Evolutionary conservation across 2,797 vertebrate species (phyloP).

Genomic region (Sphaeramia orbicularis): DNA sequence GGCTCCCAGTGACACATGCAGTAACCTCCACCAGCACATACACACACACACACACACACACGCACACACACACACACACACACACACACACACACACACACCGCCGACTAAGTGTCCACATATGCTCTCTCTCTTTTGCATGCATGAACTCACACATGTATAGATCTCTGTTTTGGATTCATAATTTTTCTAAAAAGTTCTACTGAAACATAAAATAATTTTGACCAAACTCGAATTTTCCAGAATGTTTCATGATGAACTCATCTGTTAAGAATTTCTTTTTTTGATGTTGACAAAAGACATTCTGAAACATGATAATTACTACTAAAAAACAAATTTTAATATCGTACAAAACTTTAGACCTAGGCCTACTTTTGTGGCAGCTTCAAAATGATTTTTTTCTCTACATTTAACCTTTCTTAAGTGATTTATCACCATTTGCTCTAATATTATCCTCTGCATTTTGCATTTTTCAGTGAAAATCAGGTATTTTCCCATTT

Average conservation of each 20-base stretch:
- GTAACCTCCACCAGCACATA: slow-evolving; percentile 34
- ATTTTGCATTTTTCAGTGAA: too few relatives aligned
- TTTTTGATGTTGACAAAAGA: not conserved
- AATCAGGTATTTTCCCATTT: too few relatives aligned
- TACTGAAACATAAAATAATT: not conserved
- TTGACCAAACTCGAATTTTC: slow-evolving; percentile 7
- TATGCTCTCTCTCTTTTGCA: slow-evolving; percentile 1
- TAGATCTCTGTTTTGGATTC: slow-evolving; percentile 47
- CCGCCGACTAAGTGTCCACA: slow-evolving; percentile 46
- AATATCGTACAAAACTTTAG: not conserved
- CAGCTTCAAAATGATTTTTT: too few relatives aligned
- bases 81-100: too few relatives aligned
- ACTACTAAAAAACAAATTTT: not conserved
- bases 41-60: slow-evolving; percentile 31
- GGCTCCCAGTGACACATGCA: slow-evolving; percentile 67
- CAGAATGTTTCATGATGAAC: not conserved
- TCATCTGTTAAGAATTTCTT: too few relatives aligned
- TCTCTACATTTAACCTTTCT: too few relatives aligned
- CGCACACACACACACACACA: too few relatives aligned
- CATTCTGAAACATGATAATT: not conserved
- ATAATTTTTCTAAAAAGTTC: slow-evolving; percentile 27
- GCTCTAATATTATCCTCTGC: too few relatives aligned
- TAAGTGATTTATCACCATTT: too few relatives aligned
- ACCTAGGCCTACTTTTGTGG: too few relatives aligned
- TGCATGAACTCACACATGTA: slow-evolving; percentile 12